Base-by-base conservation (phyloP, 2,888 invertebrate genomes). In the Malthinus seriepunctatus region DNA sequence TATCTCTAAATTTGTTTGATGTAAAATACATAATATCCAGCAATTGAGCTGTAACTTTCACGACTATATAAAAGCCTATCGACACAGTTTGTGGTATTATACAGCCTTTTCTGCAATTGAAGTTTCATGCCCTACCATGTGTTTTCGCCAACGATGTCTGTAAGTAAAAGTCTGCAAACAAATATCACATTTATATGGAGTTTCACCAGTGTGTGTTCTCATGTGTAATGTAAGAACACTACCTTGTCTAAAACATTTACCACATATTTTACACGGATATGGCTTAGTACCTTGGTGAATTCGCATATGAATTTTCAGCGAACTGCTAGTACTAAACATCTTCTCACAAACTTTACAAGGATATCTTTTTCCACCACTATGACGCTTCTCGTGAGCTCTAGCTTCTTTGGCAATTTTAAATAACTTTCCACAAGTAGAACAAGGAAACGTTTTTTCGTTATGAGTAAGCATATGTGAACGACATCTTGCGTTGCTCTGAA, bases 61-160 rank as follows among this genome's bases (percentile, higher is more conserved):
- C n/a, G n/a, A n/a, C n/a, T n/a, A n/a, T n/a, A n/a, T n/a, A n/a
- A n/a, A n/a, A n/a, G n/a, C n/a, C n/a, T n/a, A n/a, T n/a, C n/a
- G n/a, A 52, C n/a, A 62, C 15, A 1, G 59, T 55, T 34, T 56
- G 59, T 6, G 56, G 42, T 11, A 51, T 56, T 5, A 44, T 32
- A 46, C 59, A 62, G 44, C 34, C 14, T 38, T 60, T 62, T 1
- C 59, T 51, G 31, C 62, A 62, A 12, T 59, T 38, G 8, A 39
- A 14, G 11, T 42, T 15, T 9, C 15, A 15, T 15, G 14, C 11
- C 33, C 59, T 34, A 34, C 62, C 62, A 62, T 57, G 33, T 65
- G 65, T 11, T 64, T 65, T 9, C 55, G 35, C 32, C 64, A 48
- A 52, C 62, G 64, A 51, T 64, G 62, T 8, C 57, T 62, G 31